phyloP scores from a whole-genome alignment of 2,888 invertebrate species.

The Melanophora roralis region DNA sequence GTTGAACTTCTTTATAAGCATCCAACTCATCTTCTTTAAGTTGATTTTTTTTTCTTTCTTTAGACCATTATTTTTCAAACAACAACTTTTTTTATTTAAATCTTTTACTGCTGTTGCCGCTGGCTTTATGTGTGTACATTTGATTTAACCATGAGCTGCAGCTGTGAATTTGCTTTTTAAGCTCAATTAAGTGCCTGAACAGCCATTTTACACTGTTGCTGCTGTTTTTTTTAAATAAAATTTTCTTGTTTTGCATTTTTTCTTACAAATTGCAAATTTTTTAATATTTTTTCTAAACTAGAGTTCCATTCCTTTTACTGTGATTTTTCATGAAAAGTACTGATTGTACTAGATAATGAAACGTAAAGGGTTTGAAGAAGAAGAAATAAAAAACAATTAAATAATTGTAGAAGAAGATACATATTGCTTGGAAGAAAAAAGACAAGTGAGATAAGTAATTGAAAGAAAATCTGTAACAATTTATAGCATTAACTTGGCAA shows the following conservation, averaged over 20 bases:
- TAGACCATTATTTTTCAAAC: slow-evolving; percentile 3
- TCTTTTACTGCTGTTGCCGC: not conserved
- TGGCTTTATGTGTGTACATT: slow-evolving; percentile 23
- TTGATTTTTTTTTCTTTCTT: not conserved
- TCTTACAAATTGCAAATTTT: slow-evolving; percentile 14
- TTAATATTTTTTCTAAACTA: not conserved
- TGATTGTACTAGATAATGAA: not conserved
- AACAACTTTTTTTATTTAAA: not conserved
- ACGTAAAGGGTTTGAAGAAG: not conserved
- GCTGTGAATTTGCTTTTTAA: slow-evolving; percentile 60
- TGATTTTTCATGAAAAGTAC: slow-evolving; percentile 2
- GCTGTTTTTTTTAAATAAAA: not conserved
- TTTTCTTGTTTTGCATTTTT: slow-evolving; percentile 17
- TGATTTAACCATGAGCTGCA: slow-evolving; percentile 51
- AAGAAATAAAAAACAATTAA: not conserved
- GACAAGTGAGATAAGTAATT: not conserved
- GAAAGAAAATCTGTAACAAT: not conserved
- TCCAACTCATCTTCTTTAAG: not conserved
- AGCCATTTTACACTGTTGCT: slow-evolving; percentile 29
- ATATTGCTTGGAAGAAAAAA: not conserved
- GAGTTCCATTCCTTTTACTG: not conserved
- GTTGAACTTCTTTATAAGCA: slow-evolving; percentile 5
- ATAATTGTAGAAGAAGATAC: slow-evolving; percentile 22
- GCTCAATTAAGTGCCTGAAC: slow-evolving; percentile 65
- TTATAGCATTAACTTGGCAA: not conserved